phyloP scores from a whole-genome alignment of 2,797 vertebrate species.

The Allenopithecus nigroviridis region DNA sequence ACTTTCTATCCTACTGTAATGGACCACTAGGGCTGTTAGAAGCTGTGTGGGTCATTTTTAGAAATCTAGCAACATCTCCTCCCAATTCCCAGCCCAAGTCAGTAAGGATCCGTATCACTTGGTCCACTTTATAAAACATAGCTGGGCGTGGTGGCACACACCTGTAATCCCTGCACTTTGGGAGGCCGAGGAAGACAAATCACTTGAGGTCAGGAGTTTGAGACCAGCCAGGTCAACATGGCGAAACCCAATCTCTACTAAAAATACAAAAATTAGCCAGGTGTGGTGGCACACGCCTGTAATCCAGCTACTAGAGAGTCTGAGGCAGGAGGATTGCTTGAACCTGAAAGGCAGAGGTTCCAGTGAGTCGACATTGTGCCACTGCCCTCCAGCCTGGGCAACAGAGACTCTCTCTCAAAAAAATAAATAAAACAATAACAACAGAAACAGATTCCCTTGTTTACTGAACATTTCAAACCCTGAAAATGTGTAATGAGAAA shows the following conservation, averaged over 20 bases:
- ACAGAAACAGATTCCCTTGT: neutral
- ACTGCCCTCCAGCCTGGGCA: neutral
- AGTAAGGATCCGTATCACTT: neutral
- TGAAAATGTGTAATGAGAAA: conserved; percentile 17
- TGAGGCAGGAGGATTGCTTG: neutral
- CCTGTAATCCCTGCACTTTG: neutral
- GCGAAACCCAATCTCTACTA: neutral
- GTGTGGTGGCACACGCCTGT: neutral
- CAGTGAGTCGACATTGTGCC: neutral
- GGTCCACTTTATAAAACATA: conserved; percentile 5
- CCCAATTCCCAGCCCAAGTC: neutral
- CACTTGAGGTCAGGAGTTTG: neutral
- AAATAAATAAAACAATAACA: neutral
- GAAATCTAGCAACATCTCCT: neutral
- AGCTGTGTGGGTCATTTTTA: neutral
- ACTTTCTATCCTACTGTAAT: neutral
- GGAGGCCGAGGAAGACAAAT: neutral
- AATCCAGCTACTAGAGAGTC: neutral
- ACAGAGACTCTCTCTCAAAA: neutral
- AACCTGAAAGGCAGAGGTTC: neutral
- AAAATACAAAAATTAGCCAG: neutral
- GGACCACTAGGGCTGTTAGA: neutral
- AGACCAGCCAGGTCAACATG: neutral
- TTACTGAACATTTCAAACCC: neutral
- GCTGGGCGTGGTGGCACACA: neutral